phyloP scores from a whole-genome alignment of 2,113 vertebrate genomes.

The Phylloscopus trochiloides region DNA sequence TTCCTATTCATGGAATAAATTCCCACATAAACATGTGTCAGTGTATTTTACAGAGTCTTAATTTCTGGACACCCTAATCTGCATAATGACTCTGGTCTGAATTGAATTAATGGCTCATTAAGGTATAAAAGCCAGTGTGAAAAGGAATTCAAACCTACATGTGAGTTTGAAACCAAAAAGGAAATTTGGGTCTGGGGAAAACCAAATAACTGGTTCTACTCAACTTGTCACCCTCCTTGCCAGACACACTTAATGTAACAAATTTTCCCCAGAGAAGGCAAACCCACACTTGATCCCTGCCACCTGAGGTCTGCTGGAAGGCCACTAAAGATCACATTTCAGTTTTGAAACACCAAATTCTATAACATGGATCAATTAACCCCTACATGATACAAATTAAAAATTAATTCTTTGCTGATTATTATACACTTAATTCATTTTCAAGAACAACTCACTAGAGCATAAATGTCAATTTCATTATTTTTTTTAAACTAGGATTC shows the following conservation, averaged over 20 bases:
- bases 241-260: neutral
- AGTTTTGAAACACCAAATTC: slow-evolving; percentile 21
- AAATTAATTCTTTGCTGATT: slow-evolving; percentile 57
- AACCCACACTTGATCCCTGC: neutral
- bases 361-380: slow-evolving; percentile 40
- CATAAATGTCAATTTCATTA: slow-evolving; percentile 75
- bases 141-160: neutral
- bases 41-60: neutral
- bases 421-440: slow-evolving; percentile 28
- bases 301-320: slow-evolving; percentile 23
- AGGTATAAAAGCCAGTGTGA: neutral
- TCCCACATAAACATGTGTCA: neutral
- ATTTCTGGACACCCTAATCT: neutral
- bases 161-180: neutral
- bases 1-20: neutral
- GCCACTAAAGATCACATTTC: slow-evolving; percentile 12
- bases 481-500: slow-evolving; percentile 67
- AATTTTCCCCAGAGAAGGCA: neutral
- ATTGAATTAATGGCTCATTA: neutral
- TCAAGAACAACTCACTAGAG: slow-evolving; percentile 68
- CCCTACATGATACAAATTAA: slow-evolving; percentile 54
- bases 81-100: neutral
- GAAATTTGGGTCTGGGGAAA: neutral
- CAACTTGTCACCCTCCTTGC: neutral
- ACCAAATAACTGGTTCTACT: neutral